These are phyloP conservation scores for Gonocerus acuteangulatus DNA, from an alignment of 2,888 invertebrate genomes.

Conservation along the genomic window DNA sequence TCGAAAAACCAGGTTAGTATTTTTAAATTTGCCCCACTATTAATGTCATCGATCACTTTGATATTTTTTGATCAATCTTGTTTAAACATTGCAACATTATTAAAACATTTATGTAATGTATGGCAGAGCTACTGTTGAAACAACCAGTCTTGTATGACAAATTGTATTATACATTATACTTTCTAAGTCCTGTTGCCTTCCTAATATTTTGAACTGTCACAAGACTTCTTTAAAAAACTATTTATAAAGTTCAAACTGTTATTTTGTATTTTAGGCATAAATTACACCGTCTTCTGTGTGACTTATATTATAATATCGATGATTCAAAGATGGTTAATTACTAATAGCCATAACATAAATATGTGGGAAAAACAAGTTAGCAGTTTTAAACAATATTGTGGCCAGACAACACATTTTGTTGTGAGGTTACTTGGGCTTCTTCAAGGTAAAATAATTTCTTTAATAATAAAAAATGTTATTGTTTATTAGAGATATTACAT, in stretches of 20 bases:
- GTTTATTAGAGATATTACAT: neutral
- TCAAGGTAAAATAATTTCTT: conserved; percentile 51
- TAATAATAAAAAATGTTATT: neutral
- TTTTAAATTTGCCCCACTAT: no score
- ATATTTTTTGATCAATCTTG: neutral
- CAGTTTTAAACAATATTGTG: conserved; percentile 91
- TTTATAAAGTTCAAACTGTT: no score
- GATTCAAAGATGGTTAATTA: conserved; percentile 86
- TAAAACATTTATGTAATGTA: neutral
- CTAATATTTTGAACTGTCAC: no score
- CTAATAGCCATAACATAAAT: conserved; percentile 50
- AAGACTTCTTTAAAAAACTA: no score
- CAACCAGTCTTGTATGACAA: no score
- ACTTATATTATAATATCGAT: conserved; percentile 86
- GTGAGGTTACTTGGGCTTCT: conserved; percentile 76
- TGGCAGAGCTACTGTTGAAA: neutral
- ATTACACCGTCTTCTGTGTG: conserved; percentile 84
- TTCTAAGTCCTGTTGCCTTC: no score
- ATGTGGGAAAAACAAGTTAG: conserved; percentile 71
- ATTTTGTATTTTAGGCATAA: conserved; percentile 54
- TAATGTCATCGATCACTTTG: no score
- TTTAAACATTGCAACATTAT: neutral
- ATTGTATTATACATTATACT: no score
- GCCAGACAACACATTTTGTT: conserved; percentile 82
- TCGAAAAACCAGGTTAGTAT: conserved; percentile 57